These are phyloP conservation scores for Bactericera cockerelli DNA, from an alignment of 1,140 invertebrate species.

Conservation along the genomic window DNA sequence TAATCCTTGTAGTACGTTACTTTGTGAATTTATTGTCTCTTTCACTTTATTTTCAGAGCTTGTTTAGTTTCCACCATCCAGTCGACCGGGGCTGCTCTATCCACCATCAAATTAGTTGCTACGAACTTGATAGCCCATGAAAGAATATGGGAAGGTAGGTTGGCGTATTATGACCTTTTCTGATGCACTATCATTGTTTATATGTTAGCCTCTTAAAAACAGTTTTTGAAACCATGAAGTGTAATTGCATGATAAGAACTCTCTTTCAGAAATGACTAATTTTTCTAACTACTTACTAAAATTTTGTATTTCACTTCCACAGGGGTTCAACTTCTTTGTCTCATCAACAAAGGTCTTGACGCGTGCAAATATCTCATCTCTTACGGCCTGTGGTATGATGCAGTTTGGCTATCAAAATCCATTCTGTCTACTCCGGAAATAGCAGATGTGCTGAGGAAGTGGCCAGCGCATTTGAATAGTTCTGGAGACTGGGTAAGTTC, in stretches of 20 bases:
- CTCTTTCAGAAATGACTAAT: too few relatives aligned
- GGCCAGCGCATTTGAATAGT: slow-evolving; percentile 36
- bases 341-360: slow-evolving; percentile 49
- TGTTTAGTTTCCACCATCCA: slow-evolving; percentile 42
- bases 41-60: slow-evolving; percentile 28
- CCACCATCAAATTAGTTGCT: slow-evolving; percentile 51
- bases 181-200: too few relatives aligned
- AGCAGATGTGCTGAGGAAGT: slow-evolving; percentile 37
- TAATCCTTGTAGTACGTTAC: too few relatives aligned
- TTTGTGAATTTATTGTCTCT: background rate
- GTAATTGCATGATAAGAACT: too few relatives aligned
- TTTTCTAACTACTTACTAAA: too few relatives aligned
- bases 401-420: slow-evolving; percentile 45
- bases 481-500: slow-evolving; percentile 34
- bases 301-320: too few relatives aligned
- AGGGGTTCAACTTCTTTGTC: slow-evolving; percentile 45
- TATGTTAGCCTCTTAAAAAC: too few relatives aligned
- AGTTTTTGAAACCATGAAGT: too few relatives aligned
- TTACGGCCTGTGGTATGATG: slow-evolving; percentile 41
- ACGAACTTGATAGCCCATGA: slow-evolving; percentile 52
- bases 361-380: slow-evolving; percentile 51
- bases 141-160: slow-evolving; percentile 37
- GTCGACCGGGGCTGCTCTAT: slow-evolving; percentile 38
- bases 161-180: too few relatives aligned
- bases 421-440: slow-evolving; percentile 32